Evolutionary conservation across 1,140 invertebrate genomes (phyloP).

Genomic region (Helicoverpa zea): DNA sequence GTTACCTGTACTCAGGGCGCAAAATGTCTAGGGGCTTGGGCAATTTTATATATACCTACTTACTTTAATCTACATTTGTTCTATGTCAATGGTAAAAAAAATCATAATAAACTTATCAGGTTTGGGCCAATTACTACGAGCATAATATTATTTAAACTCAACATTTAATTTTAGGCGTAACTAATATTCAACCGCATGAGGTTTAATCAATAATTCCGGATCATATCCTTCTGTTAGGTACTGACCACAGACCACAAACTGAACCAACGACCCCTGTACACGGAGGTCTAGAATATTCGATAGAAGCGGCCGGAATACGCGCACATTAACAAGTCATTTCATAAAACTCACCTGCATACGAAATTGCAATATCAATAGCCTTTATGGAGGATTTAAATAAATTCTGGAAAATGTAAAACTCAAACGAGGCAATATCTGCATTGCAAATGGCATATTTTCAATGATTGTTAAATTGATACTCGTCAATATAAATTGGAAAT

Average conservation of each 20-base stretch:
- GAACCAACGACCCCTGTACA: neutral
- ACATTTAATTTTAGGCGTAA: neutral
- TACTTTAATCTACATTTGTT: neutral
- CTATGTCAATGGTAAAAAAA: neutral
- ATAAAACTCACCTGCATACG: neutral
- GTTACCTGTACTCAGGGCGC: slow-evolving; percentile 42
- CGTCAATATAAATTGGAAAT: neutral
- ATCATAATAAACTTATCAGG: neutral
- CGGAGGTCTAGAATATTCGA: neutral
- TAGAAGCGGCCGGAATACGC: neutral
- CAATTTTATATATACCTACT: slow-evolving; percentile 1
- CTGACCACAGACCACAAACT: neutral
- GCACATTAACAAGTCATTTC: neutral
- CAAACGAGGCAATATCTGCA: slow-evolving; percentile 11
- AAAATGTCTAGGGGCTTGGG: slow-evolving; percentile 32
- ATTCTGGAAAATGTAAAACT: slow-evolving; percentile 3
- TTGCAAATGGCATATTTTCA: neutral
- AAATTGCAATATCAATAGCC: slow-evolving; percentile 12
- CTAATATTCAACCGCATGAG: neutral
- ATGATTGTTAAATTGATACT: neutral
- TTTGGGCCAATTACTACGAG: too few species aligned
- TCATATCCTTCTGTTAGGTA: neutral
- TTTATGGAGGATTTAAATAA: slow-evolving; percentile 15
- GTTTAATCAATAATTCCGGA: slow-evolving; percentile 6
- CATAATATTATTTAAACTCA: neutral